These are phyloP conservation scores for Aquatica leii DNA, from an alignment of 2,888 invertebrate species.

Conservation along the genomic window DNA sequence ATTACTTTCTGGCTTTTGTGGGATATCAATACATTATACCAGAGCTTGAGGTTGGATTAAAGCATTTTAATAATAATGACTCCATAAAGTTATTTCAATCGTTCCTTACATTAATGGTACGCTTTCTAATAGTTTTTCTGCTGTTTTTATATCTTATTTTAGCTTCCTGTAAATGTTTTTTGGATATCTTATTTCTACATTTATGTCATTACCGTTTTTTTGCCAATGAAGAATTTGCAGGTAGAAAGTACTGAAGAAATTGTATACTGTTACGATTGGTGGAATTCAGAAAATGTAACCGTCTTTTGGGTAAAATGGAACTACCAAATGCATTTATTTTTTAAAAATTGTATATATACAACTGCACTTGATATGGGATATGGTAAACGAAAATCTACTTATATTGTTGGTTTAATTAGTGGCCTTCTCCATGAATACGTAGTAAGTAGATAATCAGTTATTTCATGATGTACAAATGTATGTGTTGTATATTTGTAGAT, in stretches of 20 bases:
- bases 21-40: constrained; percentile 15
- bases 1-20: constrained; percentile 1
- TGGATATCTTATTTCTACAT: constrained; percentile 18
- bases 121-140: background rate
- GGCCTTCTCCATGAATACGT: constrained; percentile 24
- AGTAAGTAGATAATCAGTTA: constrained; percentile 4
- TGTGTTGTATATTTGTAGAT: background rate
- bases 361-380: constrained; percentile 14
- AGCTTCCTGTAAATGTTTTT: constrained; percentile 7
- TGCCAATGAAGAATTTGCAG: too few species aligned
- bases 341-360: constrained; percentile 14
- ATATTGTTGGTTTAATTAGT: constrained; percentile 7
- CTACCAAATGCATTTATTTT: constrained; percentile 15
- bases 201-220: background rate
- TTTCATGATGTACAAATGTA: background rate
- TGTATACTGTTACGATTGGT: too few species aligned
- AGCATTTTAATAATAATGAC: background rate
- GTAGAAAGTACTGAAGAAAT: too few species aligned
- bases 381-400: background rate
- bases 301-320: constrained; percentile 28
- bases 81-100: background rate
- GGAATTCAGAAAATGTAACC: constrained; percentile 15
- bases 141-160: background rate
- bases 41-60: background rate
- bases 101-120: constrained; percentile 3